Evolutionary conservation across 2,888 invertebrate species (phyloP), one percentile per base, ranked within the genome.

Genomic region (Protophormia terraenovae): DNA sequence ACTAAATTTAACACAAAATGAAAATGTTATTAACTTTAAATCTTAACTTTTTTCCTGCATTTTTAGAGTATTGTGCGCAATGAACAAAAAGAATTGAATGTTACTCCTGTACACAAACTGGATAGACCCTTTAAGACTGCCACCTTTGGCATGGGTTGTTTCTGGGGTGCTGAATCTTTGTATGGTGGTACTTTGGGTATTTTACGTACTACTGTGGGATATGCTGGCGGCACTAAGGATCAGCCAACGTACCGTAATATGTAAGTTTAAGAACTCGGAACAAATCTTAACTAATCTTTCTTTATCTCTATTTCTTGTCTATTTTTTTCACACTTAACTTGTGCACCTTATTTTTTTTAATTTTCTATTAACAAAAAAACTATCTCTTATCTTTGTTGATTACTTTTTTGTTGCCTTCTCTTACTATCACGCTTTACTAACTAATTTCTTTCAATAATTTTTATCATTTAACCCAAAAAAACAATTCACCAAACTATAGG

Each of bases 121-220:
- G 88, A 91, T 64, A 88, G 88, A 3, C 88, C 89, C 12, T 88
- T 89, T 67, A 90, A 92, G 38, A 92, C 90, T 6, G 98, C 97
- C 5, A 97, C 97, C 0, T 97, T 98, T 92, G 97, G 97, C 12
- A 97, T 98, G 97, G 97, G 97, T 14, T 98, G 98, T 92, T 98
- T 98, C 93, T 98, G 98, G 98, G 97, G 97, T 35, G 96, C 96
- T 75, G 98, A 98, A 91, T 96, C 96, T 1, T 93, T 97, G 75
- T 98, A 96, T 91, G 97, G 98, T 1, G 93, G 89, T 6, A 92
- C 92, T 2, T 92, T 90, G 24, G 96, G 96, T 22, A 96, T 99
- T 22, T 92, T 98, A 69, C 94, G 97, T 80, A 99, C 99, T n/a
- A 94, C 97, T 86, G 98, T 98, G 35, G 99, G 99, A 16, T 99